Base-by-base conservation (phyloP, 1,140 invertebrate species). In the Procambarus clarkii region DNA sequence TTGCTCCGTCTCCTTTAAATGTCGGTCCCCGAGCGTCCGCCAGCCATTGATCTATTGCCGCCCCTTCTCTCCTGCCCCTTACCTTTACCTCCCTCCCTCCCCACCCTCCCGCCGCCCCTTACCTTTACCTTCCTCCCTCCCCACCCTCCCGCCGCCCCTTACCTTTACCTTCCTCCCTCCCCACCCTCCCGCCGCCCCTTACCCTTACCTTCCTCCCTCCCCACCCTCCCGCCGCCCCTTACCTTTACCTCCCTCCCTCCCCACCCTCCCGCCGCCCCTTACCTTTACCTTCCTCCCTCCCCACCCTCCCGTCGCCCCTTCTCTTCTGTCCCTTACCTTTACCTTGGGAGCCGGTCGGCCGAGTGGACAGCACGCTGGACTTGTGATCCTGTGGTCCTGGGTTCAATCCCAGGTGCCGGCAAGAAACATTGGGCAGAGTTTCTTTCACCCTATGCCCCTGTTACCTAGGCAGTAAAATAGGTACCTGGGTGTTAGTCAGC, bases 1-100 rank as follows among this genome's bases (percentile, higher is more conserved):
- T 9, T 83, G 81, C 69, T 83, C 81, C 69, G 81, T 83, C 81
- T 83, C 81, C 81, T 83, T 83, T 83, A 83, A 83, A 60, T 83
- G 81, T 83, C 34, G 81, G 81, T 83, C 81, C 79, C 81, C 81
- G 34, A 46, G 81, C 81, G 81, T 83, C 44, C 81, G 54, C 45
- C 81, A 83, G 54, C 45, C 81, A 83, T 83, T 83, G 81, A 83
- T 83, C 81, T 83, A 83, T 83, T 69, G 81, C 81, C 81, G 58
- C 3, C 50, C 50, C 50, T 54, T 13, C 50, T 54, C 34, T 18
- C 81, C 18, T 11, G 34, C 81, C 60, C 50, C 80, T 34, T 24
- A 50, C 50, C 3, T n/a, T 24, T 44, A 15, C 46, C 54, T 45
- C 80, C 54, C n/a, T 54, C 34, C 13, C 8, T 15, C 77, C 21